Percentiles rank a stretch among this genome's conserved stretches.
Evolutionary conservation across 2,113 vertebrate genomes (phyloP).

Genomic region (Hoplias malabaricus): DNA sequence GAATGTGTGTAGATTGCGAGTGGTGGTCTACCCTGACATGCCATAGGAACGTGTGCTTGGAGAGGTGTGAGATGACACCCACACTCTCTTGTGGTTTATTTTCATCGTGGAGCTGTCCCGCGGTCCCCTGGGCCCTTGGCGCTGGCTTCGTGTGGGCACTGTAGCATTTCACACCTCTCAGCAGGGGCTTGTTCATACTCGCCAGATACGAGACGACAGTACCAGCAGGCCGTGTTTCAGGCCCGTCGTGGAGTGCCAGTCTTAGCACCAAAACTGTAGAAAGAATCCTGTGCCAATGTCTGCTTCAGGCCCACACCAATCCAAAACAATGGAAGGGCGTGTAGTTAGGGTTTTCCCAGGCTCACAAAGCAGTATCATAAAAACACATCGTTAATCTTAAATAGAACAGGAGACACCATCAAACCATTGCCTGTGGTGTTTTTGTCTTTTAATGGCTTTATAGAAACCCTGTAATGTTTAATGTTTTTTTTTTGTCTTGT

Average conservation of each 20-base stretch:
- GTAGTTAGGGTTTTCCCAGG: not conserved
- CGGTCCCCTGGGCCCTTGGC: conserved; percentile 21
- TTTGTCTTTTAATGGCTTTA: too few species aligned
- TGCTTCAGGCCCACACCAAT: not conserved
- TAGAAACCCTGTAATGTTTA: too few species aligned
- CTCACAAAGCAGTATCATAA: not conserved
- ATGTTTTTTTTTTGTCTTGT: too few species aligned
- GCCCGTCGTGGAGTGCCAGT: not conserved
- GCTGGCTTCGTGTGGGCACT: conserved; percentile 7
- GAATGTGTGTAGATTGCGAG: not conserved
- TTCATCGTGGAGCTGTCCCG: not conserved
- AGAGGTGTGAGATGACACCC: conserved; percentile 21
- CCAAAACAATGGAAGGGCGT: not conserved
- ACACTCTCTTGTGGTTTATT: conserved; percentile 3
- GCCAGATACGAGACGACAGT: not conserved
- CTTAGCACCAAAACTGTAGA: not conserved
- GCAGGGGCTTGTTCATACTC: conserved; percentile 21
- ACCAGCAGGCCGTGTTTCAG: conserved; percentile 13
- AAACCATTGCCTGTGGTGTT: too few species aligned
- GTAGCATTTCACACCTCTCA: conserved; percentile 35
- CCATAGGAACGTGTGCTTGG: not conserved
- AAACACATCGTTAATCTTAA: not conserved
- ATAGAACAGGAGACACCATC: too few species aligned
- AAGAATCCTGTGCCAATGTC: not conserved
- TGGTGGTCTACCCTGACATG: not conserved